Conservation (phyloP, 2,113 vertebrate species). For the Ancistrus triradiatus region DNA sequence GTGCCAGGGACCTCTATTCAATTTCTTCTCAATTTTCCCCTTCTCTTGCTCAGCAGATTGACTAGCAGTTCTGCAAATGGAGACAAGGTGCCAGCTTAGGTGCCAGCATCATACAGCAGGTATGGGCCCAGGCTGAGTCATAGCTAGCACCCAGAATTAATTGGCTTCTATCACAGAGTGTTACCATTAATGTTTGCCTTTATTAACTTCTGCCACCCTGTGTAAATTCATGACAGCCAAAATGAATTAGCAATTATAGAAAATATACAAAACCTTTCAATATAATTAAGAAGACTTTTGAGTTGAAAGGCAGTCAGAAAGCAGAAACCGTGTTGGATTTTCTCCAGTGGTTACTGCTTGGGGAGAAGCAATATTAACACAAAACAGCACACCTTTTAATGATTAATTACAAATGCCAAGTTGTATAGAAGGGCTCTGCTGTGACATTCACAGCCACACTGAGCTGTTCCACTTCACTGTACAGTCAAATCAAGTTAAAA, state of each 20-base stretch:
- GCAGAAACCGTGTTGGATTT: constrained; percentile 4
- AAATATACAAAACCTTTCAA: constrained; percentile 9
- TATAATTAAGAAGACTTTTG: constrained; percentile 21
- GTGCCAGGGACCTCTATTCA: no score
- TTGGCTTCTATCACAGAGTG: constrained; percentile 34
- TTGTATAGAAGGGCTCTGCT: constrained; percentile 20
- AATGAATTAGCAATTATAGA: background rate
- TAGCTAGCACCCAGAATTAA: constrained; percentile 36
- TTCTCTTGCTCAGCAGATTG: constrained; percentile 4
- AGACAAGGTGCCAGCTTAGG: constrained; percentile 11
- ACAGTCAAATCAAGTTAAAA: constrained; percentile 43
- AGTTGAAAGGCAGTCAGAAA: constrained; percentile 28
- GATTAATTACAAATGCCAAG: constrained; percentile 44
- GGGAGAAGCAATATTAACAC: constrained; percentile 16
- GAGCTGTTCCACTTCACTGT: constrained; percentile 67
- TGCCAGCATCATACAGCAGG: constrained; percentile 13
- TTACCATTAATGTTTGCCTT: constrained; percentile 28
- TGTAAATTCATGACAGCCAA: constrained; percentile 9
- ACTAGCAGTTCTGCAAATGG: constrained; percentile 30
- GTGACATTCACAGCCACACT: constrained; percentile 29
- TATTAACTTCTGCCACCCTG: constrained; percentile 5
- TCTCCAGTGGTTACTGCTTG: background rate
- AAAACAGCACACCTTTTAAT: constrained; percentile 31
- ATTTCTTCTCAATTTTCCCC: no score
- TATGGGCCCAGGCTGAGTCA: constrained; percentile 26